Conservation (phyloP, 2,797 vertebrate species). For the Choloepus didactylus region DNA sequence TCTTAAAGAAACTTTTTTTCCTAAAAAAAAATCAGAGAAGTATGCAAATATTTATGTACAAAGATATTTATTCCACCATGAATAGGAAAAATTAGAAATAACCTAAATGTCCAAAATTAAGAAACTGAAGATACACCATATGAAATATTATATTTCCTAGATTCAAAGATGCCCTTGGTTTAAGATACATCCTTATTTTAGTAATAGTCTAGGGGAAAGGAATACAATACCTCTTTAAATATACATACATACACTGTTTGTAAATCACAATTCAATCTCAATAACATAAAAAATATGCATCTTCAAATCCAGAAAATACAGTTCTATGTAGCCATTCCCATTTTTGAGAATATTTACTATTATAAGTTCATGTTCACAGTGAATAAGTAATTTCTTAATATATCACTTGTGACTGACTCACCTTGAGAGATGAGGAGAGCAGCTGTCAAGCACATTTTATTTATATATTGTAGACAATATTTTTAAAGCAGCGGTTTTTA, state of each 20-base stretch:
- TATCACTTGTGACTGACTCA: not conserved
- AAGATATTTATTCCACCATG: not conserved
- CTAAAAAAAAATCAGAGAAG: not conserved
- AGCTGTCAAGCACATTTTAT: not conserved
- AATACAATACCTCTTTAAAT: not conserved
- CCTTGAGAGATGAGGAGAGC: not conserved
- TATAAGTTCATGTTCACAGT: not conserved
- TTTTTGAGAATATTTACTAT: not conserved
- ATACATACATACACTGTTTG: not conserved
- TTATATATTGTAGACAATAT: not conserved
- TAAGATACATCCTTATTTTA: not conserved
- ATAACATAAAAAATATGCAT: not conserved
- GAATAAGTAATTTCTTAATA: too few species aligned
- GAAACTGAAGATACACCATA: not conserved
- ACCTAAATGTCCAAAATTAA: not conserved
- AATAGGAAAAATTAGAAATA: slow-evolving; percentile 20
- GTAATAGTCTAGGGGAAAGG: not conserved
- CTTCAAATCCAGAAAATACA: not conserved
- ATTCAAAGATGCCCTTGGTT: not conserved
- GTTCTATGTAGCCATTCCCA: not conserved
- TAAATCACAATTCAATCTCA: not conserved
- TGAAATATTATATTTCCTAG: not conserved
- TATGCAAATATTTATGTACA: not conserved
- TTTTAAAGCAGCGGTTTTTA: not conserved
- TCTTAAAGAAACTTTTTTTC: not conserved